Evolutionary conservation across 2,113 vertebrate species (phyloP).

Genomic region (Furnarius figulus): DNA sequence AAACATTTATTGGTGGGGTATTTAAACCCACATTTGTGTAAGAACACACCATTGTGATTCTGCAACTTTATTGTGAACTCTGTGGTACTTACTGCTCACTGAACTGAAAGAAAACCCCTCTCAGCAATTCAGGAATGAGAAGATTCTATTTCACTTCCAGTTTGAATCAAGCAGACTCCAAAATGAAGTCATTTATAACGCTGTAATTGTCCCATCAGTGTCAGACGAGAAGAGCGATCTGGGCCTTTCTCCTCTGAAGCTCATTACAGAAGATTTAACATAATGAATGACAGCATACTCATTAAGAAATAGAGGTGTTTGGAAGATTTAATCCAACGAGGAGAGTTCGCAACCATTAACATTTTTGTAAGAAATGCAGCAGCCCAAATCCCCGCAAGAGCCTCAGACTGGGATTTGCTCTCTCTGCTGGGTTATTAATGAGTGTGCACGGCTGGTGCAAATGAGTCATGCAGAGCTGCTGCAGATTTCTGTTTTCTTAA

Average conservation of each 20-base stretch:
- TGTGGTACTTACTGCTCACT: background rate
- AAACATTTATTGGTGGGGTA: background rate
- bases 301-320: constrained; percentile 28
- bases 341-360: constrained; percentile 25
- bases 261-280: constrained; percentile 50
- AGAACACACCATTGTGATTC: background rate
- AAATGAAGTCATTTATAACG: background rate
- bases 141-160: background rate
- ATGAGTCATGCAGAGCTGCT: constrained; percentile 47
- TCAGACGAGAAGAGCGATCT: background rate
- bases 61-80: background rate
- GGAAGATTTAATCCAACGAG: constrained; percentile 27
- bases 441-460: constrained; percentile 1
- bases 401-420: background rate
- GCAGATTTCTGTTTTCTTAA: constrained; percentile 57
- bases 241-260: background rate
- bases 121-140: background rate
- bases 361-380: constrained; percentile 23
- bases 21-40: background rate
- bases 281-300: constrained; percentile 8
- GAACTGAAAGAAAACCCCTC: background rate
- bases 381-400: background rate
- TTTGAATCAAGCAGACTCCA: background rate
- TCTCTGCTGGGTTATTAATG: constrained; percentile 61
- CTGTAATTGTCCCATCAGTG: background rate